These are phyloP conservation scores for Solea solea DNA, from an alignment of 2,113 vertebrate species.

Conservation along the genomic window DNA sequence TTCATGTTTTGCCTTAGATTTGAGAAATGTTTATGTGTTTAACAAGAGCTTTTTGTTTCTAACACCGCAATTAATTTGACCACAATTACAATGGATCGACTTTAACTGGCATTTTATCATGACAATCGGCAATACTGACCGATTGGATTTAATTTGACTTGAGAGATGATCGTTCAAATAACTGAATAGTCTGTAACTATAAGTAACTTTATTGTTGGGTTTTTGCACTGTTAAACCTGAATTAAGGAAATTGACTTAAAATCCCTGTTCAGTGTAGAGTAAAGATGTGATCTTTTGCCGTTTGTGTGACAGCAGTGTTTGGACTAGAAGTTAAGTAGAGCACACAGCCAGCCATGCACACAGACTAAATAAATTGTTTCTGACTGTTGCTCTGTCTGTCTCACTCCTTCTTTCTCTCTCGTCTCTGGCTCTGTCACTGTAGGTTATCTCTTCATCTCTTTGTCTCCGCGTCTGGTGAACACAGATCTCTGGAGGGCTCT, in stretches of 20 bases:
- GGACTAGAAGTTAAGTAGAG: slow-evolving; percentile 61
- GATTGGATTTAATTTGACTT: too few relatives aligned
- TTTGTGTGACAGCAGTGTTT: slow-evolving; percentile 45
- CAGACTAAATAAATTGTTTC: slow-evolving; percentile 66
- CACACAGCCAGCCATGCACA: slow-evolving; percentile 56
- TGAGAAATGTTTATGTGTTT: too few relatives aligned
- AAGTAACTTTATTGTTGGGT: neutral
- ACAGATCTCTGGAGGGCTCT: slow-evolving; percentile 52
- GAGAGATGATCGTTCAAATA: neutral
- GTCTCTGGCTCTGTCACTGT: slow-evolving; percentile 31
- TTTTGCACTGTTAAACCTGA: too few relatives aligned
- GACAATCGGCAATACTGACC: too few relatives aligned
- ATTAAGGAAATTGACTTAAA: too few relatives aligned
- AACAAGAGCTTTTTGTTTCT: too few relatives aligned
- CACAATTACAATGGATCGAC: too few relatives aligned
- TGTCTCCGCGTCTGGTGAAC: slow-evolving; percentile 51
- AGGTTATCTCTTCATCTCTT: slow-evolving; percentile 62
- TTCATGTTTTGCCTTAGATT: too few relatives aligned
- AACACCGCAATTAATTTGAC: too few relatives aligned
- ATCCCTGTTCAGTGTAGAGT: too few relatives aligned
- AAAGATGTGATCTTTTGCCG: neutral
- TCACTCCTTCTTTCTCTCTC: slow-evolving; percentile 25
- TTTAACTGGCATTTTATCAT: too few relatives aligned
- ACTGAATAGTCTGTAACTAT: neutral
- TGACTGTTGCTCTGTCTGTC: slow-evolving; percentile 42